Evolutionary conservation across 2,888 invertebrate genomes (phyloP).

Genomic region (Eurytoma adleriae): DNA sequence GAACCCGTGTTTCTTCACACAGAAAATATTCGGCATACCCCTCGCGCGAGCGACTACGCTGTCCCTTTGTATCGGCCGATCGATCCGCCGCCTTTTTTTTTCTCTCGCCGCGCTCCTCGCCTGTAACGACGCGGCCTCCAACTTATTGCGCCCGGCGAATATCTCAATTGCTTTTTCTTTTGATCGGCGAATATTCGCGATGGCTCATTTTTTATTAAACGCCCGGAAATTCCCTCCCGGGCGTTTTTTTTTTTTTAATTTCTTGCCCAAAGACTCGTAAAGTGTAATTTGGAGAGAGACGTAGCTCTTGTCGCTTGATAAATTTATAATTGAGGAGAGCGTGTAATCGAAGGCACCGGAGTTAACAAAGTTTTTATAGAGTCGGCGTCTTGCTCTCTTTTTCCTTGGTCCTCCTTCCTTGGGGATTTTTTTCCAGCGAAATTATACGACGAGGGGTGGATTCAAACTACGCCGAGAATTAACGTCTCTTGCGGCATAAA

Average conservation of each 20-base stretch:
- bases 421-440: constrained; percentile 67
- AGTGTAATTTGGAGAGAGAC: constrained; percentile 15
- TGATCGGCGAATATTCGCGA: background rate
- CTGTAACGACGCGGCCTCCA: background rate
- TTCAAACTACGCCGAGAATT: constrained; percentile 70
- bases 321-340: constrained; percentile 56
- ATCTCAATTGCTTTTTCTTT: constrained; percentile 8
- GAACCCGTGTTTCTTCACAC: constrained; percentile 72
- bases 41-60: background rate
- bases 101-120: background rate
- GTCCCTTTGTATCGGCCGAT: constrained; percentile 45
- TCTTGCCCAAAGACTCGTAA: background rate
- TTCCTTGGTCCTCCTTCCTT: constrained; percentile 57
- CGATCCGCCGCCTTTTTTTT: constrained; percentile 30
- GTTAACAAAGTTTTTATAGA: constrained; percentile 57
- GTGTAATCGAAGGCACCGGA: constrained; percentile 54
- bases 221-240: background rate
- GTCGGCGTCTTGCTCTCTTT: constrained; percentile 13
- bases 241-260: background rate
- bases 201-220: too few relatives aligned
- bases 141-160: constrained; percentile 20
- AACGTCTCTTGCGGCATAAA: constrained; percentile 74
- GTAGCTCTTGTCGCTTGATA: constrained; percentile 38
- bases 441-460: constrained; percentile 67
- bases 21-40: constrained; percentile 68